Base-by-base conservation (phyloP, 2,113 vertebrate genomes). In the Cyphomyrus discorhynchus region DNA sequence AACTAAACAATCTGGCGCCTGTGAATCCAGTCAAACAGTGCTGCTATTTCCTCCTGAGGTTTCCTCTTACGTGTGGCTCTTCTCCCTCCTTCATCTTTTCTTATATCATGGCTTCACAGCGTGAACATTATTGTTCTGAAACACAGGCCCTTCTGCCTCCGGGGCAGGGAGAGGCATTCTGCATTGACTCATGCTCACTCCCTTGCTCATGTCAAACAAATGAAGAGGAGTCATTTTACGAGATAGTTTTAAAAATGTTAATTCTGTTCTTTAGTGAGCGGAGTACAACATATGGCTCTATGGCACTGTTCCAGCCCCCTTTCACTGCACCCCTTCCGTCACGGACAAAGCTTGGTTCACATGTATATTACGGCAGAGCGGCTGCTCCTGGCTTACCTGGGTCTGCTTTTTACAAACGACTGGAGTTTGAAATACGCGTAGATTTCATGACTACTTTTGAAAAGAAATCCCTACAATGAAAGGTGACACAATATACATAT, bases 61-160 rank as follows among this genome's bases (percentile, higher is more conserved):
- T 90, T 90, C 86, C 86, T 90, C 86, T 86, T 88, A 90, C 66
- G 45, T 10, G 47, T 47, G 4, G 6, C 80, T 80, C 62, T 50
- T 86, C 83, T 49, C 49, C 82, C 39, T 49, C 82, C 89, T 80
- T 66, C 47, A n/a, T 46, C 85, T 90, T 35, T 45, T 17, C 86
- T 77, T 31, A 80, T 66, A 74, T 46, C 27, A n/a, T 19, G 35
- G 35, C 50, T 50, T 77, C 86, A 45, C 49, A 27, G 62, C 24
- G 49, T 17, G 62, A 90, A n/a, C 62, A n/a, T 19, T 49, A 17
- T 87, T 82, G 11, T 87, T 90, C 58, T 8, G 47, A n/a, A 39
- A 31, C 49, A 82, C 17, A 27, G 84, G 66, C 19, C 56, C 6
- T 31, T 74, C 24, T 24, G 49, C 86, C 47, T 58, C 21, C 70